Conservation (phyloP, 2,888 invertebrate species). For the Hydraecia micacea region DNA sequence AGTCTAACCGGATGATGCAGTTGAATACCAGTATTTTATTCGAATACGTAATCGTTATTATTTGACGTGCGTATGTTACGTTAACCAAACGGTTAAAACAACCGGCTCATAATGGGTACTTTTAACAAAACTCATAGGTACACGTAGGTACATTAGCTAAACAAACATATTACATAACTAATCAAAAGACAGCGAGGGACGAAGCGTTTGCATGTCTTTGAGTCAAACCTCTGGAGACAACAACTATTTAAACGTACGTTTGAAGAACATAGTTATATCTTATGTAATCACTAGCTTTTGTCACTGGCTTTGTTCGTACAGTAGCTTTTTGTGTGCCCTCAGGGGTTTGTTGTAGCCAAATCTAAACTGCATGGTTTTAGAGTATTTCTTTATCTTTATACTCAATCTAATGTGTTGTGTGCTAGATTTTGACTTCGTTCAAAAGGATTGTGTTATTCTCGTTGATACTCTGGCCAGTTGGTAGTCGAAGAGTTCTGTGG, state of each 20-base stretch:
- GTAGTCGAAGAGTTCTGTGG: background rate
- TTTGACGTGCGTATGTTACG: no score
- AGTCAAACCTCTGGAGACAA: constrained; percentile 21
- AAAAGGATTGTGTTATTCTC: background rate
- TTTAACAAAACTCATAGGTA: constrained; percentile 20
- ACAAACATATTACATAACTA: background rate
- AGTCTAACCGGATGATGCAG: no score
- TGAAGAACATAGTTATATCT: constrained; percentile 21
- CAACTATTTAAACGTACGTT: constrained; percentile 33
- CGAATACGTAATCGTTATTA: no score
- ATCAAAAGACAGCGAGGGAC: constrained; percentile 5
- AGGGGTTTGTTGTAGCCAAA: constrained; percentile 18
- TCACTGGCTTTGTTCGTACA: constrained; percentile 27
- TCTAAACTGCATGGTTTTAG: constrained; percentile 37
- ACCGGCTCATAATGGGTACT: no score
- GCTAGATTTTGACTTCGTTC: background rate
- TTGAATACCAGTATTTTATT: no score
- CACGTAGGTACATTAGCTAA: background rate
- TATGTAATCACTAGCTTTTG: constrained; percentile 16
- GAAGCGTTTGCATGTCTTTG: constrained; percentile 26
- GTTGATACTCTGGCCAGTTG: background rate
- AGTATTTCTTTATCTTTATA: constrained; percentile 14
- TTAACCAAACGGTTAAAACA: no score
- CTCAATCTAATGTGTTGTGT: background rate
- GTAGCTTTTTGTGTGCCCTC: constrained; percentile 23